Evolutionary conservation across 2,888 invertebrate genomes (phyloP), one percentile per base, ranked within the genome.

Genomic region (Arctia plantaginis): DNA sequence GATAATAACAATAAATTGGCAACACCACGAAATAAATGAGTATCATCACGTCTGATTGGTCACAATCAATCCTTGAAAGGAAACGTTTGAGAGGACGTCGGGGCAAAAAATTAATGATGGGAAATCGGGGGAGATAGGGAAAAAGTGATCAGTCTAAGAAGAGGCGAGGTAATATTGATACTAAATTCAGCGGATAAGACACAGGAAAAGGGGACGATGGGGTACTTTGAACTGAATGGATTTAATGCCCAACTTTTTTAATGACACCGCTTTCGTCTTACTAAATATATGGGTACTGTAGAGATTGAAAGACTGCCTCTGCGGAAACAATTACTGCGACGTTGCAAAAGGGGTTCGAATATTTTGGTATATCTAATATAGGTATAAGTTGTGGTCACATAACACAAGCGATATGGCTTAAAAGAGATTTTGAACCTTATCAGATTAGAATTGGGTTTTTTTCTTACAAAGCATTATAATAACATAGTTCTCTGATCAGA

Each of bases 91-190:
- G 81, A 83, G 85, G 83, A 86, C 80, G 79, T 69, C 69, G 77
- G 85, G 83, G 86, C 85, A 91, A 93, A 92, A 92, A 93, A 93
- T 91, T 93, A 93, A 93, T 93, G 92, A 93, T 89, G 86, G 89
- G 87, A 90, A 90, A 91, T 89, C 86, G 84, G 86, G 88, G 86
- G 81, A 88, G 90, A 91, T 89, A 90, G 88, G 89, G 88, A 82
- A 85, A 89, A 70, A 89, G 88, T 82, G 85, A 85, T 85, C 81
- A 83, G 79, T 82, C 64, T 47, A 65, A 74, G 69, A 70, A 71
- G 73, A 69, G 75, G 72, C 62, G 86, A 85, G 87, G 87, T 84
- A 84, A 87, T 90, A 90, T 90, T 88, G 90, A 88, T 90, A 90
- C 87, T 86, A 80, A 83, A 87, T 85, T 87, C 86, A 83, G 81